phyloP scores from a whole-genome alignment of 2,888 invertebrate species.

The Epistrophe eligans region DNA sequence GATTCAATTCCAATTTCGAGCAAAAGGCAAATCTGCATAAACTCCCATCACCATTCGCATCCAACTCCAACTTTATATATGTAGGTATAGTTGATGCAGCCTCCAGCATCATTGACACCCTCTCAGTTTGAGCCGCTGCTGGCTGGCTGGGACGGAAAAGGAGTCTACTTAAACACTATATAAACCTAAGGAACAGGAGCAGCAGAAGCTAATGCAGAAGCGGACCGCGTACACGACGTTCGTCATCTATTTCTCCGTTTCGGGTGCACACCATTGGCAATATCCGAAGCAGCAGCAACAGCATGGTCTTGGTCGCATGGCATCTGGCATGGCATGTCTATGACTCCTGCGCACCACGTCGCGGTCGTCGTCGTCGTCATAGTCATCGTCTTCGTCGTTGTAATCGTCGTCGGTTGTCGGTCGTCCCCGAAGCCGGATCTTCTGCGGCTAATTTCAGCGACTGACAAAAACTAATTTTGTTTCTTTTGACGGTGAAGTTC shows the following conservation, averaged over 20 bases:
- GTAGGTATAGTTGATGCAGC: background rate
- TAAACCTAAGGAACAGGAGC: slow-evolving; percentile 49
- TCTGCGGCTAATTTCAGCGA: slow-evolving; percentile 71
- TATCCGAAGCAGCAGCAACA: background rate
- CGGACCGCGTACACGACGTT: slow-evolving; percentile 67
- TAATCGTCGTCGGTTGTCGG: background rate
- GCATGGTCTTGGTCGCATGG: slow-evolving; percentile 27
- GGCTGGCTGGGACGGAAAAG: too few relatives aligned
- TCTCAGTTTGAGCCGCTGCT: slow-evolving; percentile 34
- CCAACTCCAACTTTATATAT: background rate
- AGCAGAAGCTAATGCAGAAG: slow-evolving; percentile 67
- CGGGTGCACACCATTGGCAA: slow-evolving; percentile 31
- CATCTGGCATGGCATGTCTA: slow-evolving; percentile 47
- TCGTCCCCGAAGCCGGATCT: slow-evolving; percentile 30
- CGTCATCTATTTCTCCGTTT: slow-evolving; percentile 60
- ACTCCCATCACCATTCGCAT: slow-evolving; percentile 62
- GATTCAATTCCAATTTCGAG: slow-evolving; percentile 74
- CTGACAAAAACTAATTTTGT: slow-evolving; percentile 75
- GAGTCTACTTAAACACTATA: background rate
- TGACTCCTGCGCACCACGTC: slow-evolving; percentile 42
- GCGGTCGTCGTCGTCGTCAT: background rate
- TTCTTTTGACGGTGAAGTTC: slow-evolving; percentile 73
- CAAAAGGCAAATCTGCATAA: slow-evolving; percentile 70
- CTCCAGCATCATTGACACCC: slow-evolving; percentile 71
- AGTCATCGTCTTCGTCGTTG: background rate